Percentiles rank a stretch among this genome's conserved stretches.
Evolutionary conservation across 1,140 invertebrate genomes (phyloP).

Genomic region (Elysia chlorotica): DNA sequence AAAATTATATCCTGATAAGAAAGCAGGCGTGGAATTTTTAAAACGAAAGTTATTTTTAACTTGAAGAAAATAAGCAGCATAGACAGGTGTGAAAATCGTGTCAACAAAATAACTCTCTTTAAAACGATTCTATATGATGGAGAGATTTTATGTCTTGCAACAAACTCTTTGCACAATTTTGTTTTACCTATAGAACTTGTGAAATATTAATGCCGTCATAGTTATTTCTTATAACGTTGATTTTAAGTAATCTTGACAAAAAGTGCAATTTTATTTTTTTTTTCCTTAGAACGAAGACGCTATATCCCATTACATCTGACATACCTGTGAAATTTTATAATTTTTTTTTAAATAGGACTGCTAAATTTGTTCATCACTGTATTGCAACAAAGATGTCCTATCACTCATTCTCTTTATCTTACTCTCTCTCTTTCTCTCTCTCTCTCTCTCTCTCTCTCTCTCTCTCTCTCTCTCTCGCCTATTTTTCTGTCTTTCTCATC

Average conservation of each 20-base stretch:
- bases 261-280: neutral
- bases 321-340: neutral
- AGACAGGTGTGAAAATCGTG: no score
- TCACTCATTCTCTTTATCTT: neutral
- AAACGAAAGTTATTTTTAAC: no score
- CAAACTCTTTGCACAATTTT: no score
- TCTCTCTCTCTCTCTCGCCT: constrained; percentile 2
- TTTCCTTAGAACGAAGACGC: neutral
- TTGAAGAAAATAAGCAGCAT: no score
- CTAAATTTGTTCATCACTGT: neutral
- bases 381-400: neutral
- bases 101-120: no score
- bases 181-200: no score
- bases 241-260: neutral
- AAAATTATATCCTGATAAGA: no score
- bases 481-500: neutral
- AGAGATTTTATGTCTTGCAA: no score
- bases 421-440: neutral
- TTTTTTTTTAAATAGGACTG: neutral
- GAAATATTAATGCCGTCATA: no score
- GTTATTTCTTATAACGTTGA: no score
- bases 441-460: neutral
- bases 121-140: no score
- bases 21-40: no score
- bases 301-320: neutral